Evolutionary conservation across 1,140 invertebrate genomes (phyloP), one percentile per base, ranked within the genome.

Genomic region (Drosophila trapezifrons): DNA sequence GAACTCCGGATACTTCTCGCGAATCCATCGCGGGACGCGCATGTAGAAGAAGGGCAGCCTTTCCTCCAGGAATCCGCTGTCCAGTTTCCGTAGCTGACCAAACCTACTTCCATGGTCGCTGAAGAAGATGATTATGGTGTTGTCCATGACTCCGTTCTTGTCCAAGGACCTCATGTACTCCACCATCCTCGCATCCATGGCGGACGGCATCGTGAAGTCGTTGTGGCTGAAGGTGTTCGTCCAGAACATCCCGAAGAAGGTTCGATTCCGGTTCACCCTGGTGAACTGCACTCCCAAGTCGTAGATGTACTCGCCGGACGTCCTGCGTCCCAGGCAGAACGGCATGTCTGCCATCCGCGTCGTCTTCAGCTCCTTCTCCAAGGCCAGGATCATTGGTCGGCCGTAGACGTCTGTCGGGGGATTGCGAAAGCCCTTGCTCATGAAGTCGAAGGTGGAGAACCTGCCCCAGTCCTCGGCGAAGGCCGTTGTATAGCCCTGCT

Each of bases 61-160:
- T 90, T 98, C 98, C 92, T 99, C 98, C 97, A 94, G 91, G 95
- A 83, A 95, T 0, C 98, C 98, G 58, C 95, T 94, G 77, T 67
- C n/a, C 43, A 91, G 56, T 52, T 94, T 91, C 15, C 96, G 91
- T 20, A 98, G 94, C 8, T 92, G 90, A 4, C 98, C 98, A 93
- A 96, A 98, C 25, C 98, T 92, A 87, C 97, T 96, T 0, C 98
- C 98, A 92, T 99, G 98, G 92, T 99, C 98, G 76, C 97, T 98
- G 70, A 98, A 93, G 27, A 98, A 94, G 12, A 99, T 93, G 0
- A 99, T 87, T 65, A 96, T 93, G 0, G 95, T 95, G 56, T 95
- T 94, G 25, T 96, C 94, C 58, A 96, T 91, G 10, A 94, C 92
- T 0, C 94, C 94, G 7, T 92, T 92, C 2, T 92, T 77, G 15